A percentile compares a stretch with the other conserved stretches of the same genome.
Evolutionary conservation across 2,797 vertebrate genomes (phyloP).

Genomic region (Nannoperca obscura): DNA sequence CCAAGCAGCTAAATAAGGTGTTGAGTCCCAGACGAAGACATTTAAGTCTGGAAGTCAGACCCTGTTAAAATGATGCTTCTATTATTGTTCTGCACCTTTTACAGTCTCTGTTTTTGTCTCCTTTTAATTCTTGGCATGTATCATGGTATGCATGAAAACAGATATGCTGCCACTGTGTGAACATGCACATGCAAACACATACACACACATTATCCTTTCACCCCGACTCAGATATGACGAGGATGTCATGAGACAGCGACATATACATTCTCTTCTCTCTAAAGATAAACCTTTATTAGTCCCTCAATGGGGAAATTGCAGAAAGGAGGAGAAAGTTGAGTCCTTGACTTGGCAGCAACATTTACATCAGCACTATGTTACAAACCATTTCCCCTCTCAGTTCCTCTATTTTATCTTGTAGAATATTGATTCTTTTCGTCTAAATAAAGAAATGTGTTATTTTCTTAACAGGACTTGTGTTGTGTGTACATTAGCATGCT

Average conservation of each 20-base stretch:
- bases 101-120: not conserved
- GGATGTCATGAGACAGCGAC: not conserved
- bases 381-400: not conserved
- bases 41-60: slow-evolving; percentile 20
- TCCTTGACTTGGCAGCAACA: slow-evolving; percentile 21
- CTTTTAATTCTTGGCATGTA: not conserved
- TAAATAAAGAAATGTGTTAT: slow-evolving; percentile 16
- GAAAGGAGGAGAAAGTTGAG: not conserved
- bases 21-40: slow-evolving; percentile 29
- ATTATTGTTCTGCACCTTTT: slow-evolving; percentile 21
- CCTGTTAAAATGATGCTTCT: slow-evolving; percentile 11
- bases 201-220: not conserved
- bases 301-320: too few species aligned
- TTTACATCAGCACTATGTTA: slow-evolving; percentile 19
- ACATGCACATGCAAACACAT: not conserved
- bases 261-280: not conserved
- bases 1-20: slow-evolving; percentile 25
- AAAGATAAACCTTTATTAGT: not conserved
- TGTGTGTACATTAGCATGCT: slow-evolving; percentile 10
- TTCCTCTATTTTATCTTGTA: slow-evolving; percentile 3
- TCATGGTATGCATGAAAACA: not conserved
- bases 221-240: not conserved
- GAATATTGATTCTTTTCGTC: slow-evolving; percentile 17
- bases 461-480: not conserved
- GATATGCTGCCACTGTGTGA: not conserved